phyloP scores from a whole-genome alignment of 2,888 invertebrate species.

The Patella depressa region DNA sequence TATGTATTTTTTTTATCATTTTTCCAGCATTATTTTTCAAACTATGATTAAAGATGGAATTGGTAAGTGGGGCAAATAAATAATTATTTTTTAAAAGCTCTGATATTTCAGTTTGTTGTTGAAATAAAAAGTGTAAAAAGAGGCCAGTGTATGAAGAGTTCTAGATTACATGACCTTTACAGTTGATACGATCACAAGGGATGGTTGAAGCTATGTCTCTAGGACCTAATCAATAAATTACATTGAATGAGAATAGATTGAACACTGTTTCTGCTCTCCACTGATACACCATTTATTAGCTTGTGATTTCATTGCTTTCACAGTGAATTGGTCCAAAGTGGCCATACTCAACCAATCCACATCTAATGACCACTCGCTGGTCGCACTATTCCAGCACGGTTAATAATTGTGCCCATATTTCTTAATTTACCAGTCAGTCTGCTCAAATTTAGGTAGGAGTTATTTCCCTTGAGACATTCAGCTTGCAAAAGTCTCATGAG shows the following conservation, averaged over 20 bases:
- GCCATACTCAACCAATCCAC: constrained; percentile 2
- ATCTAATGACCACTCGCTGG: constrained; percentile 8
- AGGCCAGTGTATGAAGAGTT: neutral
- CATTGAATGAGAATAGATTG: constrained; percentile 1
- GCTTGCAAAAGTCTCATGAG: neutral
- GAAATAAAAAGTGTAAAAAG: constrained; percentile 3
- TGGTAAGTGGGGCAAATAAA: too few species aligned
- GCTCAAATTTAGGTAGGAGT: neutral
- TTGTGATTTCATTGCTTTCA: constrained; percentile 12
- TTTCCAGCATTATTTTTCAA: too few species aligned
- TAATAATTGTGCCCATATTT: constrained; percentile 10
- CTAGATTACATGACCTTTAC: constrained; percentile 11
- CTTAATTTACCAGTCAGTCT: constrained; percentile 2
- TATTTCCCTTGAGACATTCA: constrained; percentile 10
- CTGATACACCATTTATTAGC: constrained; percentile 5
- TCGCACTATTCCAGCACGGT: neutral
- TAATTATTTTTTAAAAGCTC: neutral
- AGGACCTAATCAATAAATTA: constrained; percentile 12
- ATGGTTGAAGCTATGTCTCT: constrained; percentile 2
- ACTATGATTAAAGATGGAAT: too few species aligned
- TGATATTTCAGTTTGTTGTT: neutral
- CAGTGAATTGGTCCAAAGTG: constrained; percentile 5
- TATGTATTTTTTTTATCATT: too few species aligned
- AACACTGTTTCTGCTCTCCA: constrained; percentile 6
- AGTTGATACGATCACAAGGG: constrained; percentile 7